Percentiles rank a stretch among this genome's conserved stretches.
These are phyloP conservation scores for Drosophila albomicans DNA, from an alignment of 1,140 invertebrate genomes.

Conservation along the genomic window DNA sequence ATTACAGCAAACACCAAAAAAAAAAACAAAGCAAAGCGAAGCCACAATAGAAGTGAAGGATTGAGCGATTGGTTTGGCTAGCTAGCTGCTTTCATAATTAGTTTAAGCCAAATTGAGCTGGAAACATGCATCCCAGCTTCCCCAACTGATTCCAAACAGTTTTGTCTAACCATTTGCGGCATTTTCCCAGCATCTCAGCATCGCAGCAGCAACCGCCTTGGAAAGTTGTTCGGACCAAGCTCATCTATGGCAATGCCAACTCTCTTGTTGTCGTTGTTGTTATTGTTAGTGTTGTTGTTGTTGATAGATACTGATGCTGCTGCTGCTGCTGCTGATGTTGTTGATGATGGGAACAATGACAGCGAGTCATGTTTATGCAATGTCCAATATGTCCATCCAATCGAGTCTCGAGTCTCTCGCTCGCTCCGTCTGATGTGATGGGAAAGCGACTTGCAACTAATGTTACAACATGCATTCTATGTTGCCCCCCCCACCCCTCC, in stretches of 20 bases:
- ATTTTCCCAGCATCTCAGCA: slow-evolving; percentile 47
- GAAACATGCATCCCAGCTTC: slow-evolving; percentile 25
- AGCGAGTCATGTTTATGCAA: slow-evolving; percentile 59
- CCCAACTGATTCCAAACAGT: slow-evolving; percentile 39
- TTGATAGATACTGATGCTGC: slow-evolving; percentile 31
- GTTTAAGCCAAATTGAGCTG: slow-evolving; percentile 60
- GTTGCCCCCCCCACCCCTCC: neutral
- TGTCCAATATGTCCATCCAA: slow-evolving; percentile 58
- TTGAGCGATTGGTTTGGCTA: slow-evolving; percentile 23
- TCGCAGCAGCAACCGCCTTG: slow-evolving; percentile 36
- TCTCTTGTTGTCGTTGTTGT: neutral
- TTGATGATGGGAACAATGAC: slow-evolving; percentile 54
- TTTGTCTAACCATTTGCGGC: slow-evolving; percentile 62
- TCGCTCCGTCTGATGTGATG: slow-evolving; percentile 21
- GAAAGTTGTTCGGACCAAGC: slow-evolving; percentile 47
- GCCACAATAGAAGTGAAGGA: slow-evolving; percentile 19
- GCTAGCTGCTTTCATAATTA: slow-evolving; percentile 71
- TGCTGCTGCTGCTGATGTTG: slow-evolving; percentile 21
- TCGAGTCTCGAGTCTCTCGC: slow-evolving; percentile 30
- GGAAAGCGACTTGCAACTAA: slow-evolving; percentile 36
- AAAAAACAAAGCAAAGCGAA: too few species aligned
- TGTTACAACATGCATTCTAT: neutral
- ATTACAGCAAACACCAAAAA: slow-evolving; percentile 35
- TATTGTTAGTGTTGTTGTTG: neutral
- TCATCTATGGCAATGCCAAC: slow-evolving; percentile 51